These are phyloP conservation scores for Oreohelix idahoensis DNA, from an alignment of 1,140 invertebrate species.

Conservation along the genomic window DNA sequence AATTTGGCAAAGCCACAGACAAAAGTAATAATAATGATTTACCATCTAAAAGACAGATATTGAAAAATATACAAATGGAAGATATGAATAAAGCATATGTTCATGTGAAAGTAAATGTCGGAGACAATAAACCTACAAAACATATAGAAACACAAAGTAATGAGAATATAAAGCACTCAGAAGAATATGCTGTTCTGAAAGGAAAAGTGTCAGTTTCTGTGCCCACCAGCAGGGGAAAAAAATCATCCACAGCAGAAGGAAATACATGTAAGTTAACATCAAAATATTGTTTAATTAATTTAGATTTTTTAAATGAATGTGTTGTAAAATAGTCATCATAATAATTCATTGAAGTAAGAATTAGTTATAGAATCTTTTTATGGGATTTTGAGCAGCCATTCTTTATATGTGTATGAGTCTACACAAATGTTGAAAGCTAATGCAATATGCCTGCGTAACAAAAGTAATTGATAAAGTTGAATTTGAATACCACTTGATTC, in stretches of 20 bases:
- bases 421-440: no score
- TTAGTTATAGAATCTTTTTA: no score
- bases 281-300: no score
- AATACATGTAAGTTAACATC: background rate
- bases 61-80: slow-evolving; percentile 34
- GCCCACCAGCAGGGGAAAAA: slow-evolving; percentile 24
- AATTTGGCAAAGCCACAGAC: slow-evolving; percentile 28
- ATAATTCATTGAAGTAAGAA: no score
- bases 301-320: no score
- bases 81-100: slow-evolving; percentile 8
- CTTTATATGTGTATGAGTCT: no score
- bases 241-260: background rate
- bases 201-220: background rate
- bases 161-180: background rate
- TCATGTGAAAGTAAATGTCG: slow-evolving; percentile 38
- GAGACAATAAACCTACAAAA: slow-evolving; percentile 38
- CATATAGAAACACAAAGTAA: background rate
- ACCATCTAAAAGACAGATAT: slow-evolving; percentile 32
- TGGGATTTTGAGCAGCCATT: no score
- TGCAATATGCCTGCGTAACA: no score
- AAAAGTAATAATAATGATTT: background rate
- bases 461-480: no score
- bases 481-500: no score
- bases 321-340: no score
- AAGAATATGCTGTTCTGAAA: no score